Conservation (phyloP, 2,113 vertebrate genomes). For the Fregetta grallaria region DNA sequence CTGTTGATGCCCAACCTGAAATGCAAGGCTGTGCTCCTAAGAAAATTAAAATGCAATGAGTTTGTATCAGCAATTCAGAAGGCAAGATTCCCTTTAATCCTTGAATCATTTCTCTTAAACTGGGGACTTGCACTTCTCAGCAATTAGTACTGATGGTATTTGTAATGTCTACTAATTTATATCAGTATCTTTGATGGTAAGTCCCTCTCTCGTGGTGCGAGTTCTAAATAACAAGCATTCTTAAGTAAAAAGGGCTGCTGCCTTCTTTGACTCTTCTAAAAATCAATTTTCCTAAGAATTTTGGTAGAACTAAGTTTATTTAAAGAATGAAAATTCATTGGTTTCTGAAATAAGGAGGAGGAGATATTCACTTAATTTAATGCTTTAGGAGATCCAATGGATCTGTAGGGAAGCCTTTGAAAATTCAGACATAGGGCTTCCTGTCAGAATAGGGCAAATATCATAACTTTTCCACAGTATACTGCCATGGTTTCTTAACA, state of each 20-base stretch:
- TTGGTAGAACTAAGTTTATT: not conserved
- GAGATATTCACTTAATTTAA: not conserved
- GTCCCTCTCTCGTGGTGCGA: fast-evolving
- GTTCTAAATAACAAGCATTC: not conserved
- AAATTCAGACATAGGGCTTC: not conserved
- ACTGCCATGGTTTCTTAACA: not conserved
- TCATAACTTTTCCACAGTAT: not conserved
- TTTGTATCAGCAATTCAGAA: not conserved
- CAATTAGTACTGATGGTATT: not conserved
- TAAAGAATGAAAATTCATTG: not conserved
- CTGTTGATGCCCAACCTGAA: not conserved
- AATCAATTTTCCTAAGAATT: not conserved
- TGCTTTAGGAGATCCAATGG: not conserved
- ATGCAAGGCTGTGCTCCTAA: not conserved
- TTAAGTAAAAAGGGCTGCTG: not conserved
- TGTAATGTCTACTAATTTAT: not conserved
- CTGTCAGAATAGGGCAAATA: not conserved
- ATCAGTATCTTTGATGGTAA: not conserved
- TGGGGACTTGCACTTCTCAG: not conserved
- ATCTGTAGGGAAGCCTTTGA: not conserved
- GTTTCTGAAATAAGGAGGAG: not conserved
- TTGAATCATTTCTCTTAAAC: not conserved
- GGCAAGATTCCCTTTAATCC: not conserved
- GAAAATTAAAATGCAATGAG: not conserved
- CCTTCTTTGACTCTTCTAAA: not conserved